phyloP scores from a whole-genome alignment of 2,113 vertebrate species.

The Zosterops borbonicus region DNA sequence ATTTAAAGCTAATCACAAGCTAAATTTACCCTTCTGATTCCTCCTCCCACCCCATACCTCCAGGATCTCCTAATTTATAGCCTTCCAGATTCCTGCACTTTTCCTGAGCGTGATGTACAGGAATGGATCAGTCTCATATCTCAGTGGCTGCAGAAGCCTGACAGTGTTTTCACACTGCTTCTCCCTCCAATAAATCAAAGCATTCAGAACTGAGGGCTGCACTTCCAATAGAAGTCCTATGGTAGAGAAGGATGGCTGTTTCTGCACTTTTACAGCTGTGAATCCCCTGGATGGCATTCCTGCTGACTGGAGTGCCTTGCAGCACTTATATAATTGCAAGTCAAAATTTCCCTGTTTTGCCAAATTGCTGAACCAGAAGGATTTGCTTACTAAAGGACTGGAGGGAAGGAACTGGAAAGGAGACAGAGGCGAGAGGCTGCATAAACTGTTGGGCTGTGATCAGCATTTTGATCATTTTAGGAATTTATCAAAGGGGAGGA shows the following conservation, averaged over 20 bases:
- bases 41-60: background rate
- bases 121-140: conserved; percentile 26
- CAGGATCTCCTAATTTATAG: conserved; percentile 49
- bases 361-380: conserved; percentile 49
- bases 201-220: background rate
- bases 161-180: conserved; percentile 54
- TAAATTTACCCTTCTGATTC: background rate
- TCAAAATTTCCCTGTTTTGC: conserved; percentile 18
- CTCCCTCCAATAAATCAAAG: conserved; percentile 58
- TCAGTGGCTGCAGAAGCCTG: conserved; percentile 50
- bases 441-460: background rate
- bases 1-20: conserved; percentile 10
- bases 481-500: background rate
- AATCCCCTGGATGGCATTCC: conserved; percentile 16
- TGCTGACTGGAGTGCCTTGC: conserved; percentile 39
- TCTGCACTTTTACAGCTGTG: background rate
- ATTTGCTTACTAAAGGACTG: conserved; percentile 26
- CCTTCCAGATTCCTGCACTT: conserved; percentile 20
- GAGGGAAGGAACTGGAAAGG: background rate
- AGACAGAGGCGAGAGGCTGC: background rate
- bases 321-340: conserved; percentile 44
- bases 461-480: conserved; percentile 23
- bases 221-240: background rate
- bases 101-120: background rate
- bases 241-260: background rate